Evolutionary conservation across 2,888 invertebrate genomes (phyloP), one percentile per base, ranked within the genome.

Genomic region (Sphaeridia pumilis): DNA sequence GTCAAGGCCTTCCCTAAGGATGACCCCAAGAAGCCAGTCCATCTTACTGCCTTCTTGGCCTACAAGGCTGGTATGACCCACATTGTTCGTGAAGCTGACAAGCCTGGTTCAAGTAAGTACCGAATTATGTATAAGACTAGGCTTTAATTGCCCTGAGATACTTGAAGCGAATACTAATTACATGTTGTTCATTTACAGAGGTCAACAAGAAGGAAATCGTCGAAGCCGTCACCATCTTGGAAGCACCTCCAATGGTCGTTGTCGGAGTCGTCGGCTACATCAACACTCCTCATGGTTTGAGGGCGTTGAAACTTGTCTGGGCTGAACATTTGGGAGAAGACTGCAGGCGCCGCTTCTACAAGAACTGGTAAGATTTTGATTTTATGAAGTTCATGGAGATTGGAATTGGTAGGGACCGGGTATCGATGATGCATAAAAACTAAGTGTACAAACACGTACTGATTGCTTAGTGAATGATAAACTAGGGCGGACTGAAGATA

Each of bases 61-160:
- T 99, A 95, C 76, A 98, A 99, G 74, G 97, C 98, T 70, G 98
- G 98, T 72, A 99, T 98, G 98, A 95, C 94, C 68, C 98, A 98
- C 73, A 87, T 98, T 73, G 88, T 99, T 10, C 82, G 98, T 66
- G 98, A 98, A 75, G 95, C 94, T 49, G 94, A 97, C 75, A 83
- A 94, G 75, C 94, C 94, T 69, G 95, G 95, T 60, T 97, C 95
- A 74, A 95, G 93, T 94, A 74, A 85, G 92, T 36, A 22, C n/a
- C 17, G 17, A n/a, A n/a, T n/a, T n/a, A n/a, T n/a, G n/a, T n/a
- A n/a, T n/a, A n/a, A n/a, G n/a, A n/a, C n/a, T n/a, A 38, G 3
- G 21, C 17, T 25, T 24, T 47, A 44, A 25, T 35, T 24, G 10
- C 31, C n/a, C 14, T 2, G 4, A 25, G 25, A 24, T 21, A 35